Evolutionary conservation across 2,888 invertebrate genomes (phyloP), one percentile per base, ranked within the genome.

Genomic region (Zaprionus bogoriensis): DNA sequence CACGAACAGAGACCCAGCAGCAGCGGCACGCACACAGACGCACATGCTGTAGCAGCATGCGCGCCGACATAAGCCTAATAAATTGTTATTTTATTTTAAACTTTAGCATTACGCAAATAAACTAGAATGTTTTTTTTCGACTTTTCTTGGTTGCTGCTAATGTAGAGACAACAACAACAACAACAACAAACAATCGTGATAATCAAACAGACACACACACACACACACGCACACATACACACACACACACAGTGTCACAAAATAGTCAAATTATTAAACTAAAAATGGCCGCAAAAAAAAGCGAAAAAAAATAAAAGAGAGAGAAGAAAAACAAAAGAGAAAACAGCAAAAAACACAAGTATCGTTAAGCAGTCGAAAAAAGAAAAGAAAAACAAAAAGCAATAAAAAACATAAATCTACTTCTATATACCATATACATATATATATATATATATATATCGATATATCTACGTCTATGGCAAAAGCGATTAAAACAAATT

Each of bases 81-180:
- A 79, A 81, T 81, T 79, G 79, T 79, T 79, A 85, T 85, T 79
- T 79, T 79, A 82, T 85, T 85, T 84, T 79, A 79, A 84, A 81
- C 22, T 53, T 45, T 74, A 81, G 62, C 63, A 53, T 79, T 71
- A 74, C 67, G 60, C 44, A 55, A 59, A 53, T 42, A 51, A 64
- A 60, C 36, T 30, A 30, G 22, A 51, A 28, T 58, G 62, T 58
- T 55, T 53, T 58, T 36, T 42, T 38, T 41, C 45, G 27, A 44
- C 65, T 57, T 67, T 59, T 66, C 70, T 77, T 71, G 52, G 53
- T 63, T 58, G 44, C 66, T 55, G 60, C 63, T 51, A 50, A 59
- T 53, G 44, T 19, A 71, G 59, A 60, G 65, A 67, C 52, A 36
- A 58, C 14, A 65, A 66, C 51, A 58, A 27, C 23, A 53, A 47